A percentile compares a stretch with the other conserved stretches of the same genome.
Conservation (phyloP, 2,888 invertebrate species). For the Autographa gamma region DNA sequence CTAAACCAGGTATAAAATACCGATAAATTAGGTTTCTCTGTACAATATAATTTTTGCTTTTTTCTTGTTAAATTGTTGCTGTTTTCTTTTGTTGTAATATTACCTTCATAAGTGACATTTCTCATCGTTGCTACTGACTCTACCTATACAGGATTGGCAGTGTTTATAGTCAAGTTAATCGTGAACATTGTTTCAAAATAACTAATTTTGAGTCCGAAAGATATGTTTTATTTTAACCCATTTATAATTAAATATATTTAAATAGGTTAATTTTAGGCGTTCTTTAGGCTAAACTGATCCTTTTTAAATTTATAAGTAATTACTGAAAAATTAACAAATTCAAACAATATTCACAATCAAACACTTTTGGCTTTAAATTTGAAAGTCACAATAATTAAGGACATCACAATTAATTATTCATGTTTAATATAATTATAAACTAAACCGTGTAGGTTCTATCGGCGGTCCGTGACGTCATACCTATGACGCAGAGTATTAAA, state of each 20-base stretch:
- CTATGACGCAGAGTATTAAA: conserved; percentile 60
- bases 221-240: conserved; percentile 4
- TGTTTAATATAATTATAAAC: conserved; percentile 34
- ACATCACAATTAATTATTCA: conserved; percentile 48
- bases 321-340: neutral
- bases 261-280: too few relatives aligned
- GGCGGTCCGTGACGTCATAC: conserved; percentile 59
- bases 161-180: conserved; percentile 29
- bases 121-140: neutral
- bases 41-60: too few relatives aligned
- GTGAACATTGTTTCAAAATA: conserved; percentile 42
- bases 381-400: conserved; percentile 15
- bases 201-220: neutral
- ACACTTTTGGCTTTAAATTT: conserved; percentile 34
- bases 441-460: conserved; percentile 54
- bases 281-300: too few relatives aligned
- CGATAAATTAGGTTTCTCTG: too few relatives aligned
- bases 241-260: too few relatives aligned
- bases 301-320: too few relatives aligned
- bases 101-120: neutral
- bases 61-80: too few relatives aligned
- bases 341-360: conserved; percentile 52
- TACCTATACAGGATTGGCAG: conserved; percentile 53
- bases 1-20: too few relatives aligned
- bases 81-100: too few relatives aligned